Evolutionary conservation across 1,140 invertebrate genomes (phyloP), one percentile per base, ranked within the genome.

Genomic region (Whitmania pigra): DNA sequence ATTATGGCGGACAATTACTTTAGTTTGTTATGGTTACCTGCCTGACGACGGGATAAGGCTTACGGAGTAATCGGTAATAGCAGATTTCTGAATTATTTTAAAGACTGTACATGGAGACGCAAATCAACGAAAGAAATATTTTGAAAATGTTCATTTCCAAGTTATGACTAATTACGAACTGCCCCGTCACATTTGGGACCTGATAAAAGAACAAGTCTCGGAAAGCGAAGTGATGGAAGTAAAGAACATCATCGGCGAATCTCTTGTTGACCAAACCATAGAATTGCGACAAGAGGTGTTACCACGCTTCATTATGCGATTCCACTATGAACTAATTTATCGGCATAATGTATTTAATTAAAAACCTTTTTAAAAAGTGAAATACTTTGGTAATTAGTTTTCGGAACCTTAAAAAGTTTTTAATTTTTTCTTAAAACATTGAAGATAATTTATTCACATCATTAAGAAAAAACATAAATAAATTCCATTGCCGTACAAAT

Each of bases 181-280:
- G 11, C 57, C 57, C 3, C 57, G 29, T 7, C 57, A 63, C 57
- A 63, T 63, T 31, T 63, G 57, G 57, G 57, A 20, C 20, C 29
- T 22, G 22, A 63, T 63, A 25, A 25, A 25, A 31, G 29, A 31
- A 63, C 22, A 63, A 13, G 29, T 63, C 18, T 22, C 22, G 9
- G 22, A 63, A 63, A 63, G 57, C 29, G 57, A 63, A 63, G 2
- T 31, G 22, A 4, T 31, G 29, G 57, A 63, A 63, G 57, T 63
- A 15, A 63, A 31, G 57, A 22, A 63, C 22, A 25, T 25, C 1
- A 4, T 63, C 11, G 57, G 57, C 22, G 57, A 22, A 15, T 63
- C 22, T 63, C 57, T 63, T 11, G 57, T 63, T 17, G 57, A 63
- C 29, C 57, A 63, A 63, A 63, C 57, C 11, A 63, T 63, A 25